A percentile compares a stretch with the other conserved stretches of the same genome.
phyloP scores from a whole-genome alignment of 2,797 vertebrate species.

The Typhlichthys subterraneus region DNA sequence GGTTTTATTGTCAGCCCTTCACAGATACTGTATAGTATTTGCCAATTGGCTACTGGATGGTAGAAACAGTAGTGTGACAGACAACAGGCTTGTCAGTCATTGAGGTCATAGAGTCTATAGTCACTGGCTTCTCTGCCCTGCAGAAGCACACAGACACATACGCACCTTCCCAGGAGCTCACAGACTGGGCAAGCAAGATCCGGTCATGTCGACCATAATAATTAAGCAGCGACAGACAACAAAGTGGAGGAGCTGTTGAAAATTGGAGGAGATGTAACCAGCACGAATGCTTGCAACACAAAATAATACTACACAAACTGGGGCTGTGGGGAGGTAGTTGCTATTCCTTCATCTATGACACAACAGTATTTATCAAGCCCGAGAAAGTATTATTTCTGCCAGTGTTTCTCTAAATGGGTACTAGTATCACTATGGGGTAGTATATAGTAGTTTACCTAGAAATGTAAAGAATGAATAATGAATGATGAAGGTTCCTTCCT shows the following conservation, averaged over 20 bases:
- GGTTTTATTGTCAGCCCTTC: not conserved
- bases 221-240: slow-evolving; percentile 60
- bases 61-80: not conserved
- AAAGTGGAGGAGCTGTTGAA: slow-evolving; percentile 52
- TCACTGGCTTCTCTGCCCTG: slow-evolving; percentile 2
- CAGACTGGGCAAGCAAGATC: slow-evolving; percentile 47
- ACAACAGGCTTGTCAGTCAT: not conserved
- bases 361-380: not conserved
- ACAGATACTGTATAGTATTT: not conserved
- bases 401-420: too few relatives aligned
- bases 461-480: too few relatives aligned
- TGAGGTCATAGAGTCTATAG: not conserved
- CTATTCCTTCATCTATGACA: not conserved
- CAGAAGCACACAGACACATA: slow-evolving; percentile 25
- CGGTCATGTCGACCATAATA: slow-evolving; percentile 53
- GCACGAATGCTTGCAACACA: slow-evolving; percentile 17
- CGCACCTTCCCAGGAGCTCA: slow-evolving; percentile 54
- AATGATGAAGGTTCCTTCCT: too few relatives aligned
- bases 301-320: slow-evolving; percentile 9
- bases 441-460: too few relatives aligned
- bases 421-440: too few relatives aligned
- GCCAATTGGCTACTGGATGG: slow-evolving; percentile 7
- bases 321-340: not conserved
- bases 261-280: slow-evolving; percentile 44
- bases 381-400: not conserved